Conservation (phyloP, 1,140 invertebrate species). For the Caenorhabditis latens region DNA sequence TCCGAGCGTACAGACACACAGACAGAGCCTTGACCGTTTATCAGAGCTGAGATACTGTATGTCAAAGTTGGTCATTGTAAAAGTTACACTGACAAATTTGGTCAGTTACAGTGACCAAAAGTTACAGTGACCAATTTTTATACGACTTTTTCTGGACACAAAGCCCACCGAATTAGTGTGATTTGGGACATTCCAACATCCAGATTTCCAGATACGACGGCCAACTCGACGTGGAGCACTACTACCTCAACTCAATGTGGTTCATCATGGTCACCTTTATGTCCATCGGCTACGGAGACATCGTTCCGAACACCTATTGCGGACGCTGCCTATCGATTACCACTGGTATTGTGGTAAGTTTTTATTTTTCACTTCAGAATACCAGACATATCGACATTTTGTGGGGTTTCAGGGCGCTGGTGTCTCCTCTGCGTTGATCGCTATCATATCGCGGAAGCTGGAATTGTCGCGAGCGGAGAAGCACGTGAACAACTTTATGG, state of each 20-base stretch:
- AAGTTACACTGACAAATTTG: too few species aligned
- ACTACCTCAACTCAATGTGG: slow-evolving; percentile 81
- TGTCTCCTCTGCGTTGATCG: slow-evolving; percentile 76
- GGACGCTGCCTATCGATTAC: slow-evolving; percentile 74
- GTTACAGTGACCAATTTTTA: too few species aligned
- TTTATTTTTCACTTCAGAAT: too few species aligned
- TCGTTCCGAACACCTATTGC: slow-evolving; percentile 75
- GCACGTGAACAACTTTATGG: slow-evolving; percentile 78
- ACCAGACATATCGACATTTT: too few species aligned
- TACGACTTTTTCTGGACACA: too few species aligned
- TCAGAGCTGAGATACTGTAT: too few species aligned
- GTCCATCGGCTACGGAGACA: slow-evolving; percentile 77
- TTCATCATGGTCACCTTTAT: slow-evolving; percentile 79
- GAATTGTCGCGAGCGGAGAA: slow-evolving; percentile 77
- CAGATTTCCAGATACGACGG: slow-evolving; percentile 64
- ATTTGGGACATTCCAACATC: background rate
- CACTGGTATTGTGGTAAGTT: slow-evolving; percentile 77
- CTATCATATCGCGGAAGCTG: slow-evolving; percentile 77
- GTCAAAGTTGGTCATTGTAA: too few species aligned
- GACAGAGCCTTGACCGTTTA: too few species aligned
- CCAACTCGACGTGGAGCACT: slow-evolving; percentile 77
- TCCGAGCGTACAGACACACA: too few species aligned
- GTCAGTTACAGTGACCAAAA: too few species aligned
- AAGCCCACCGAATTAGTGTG: background rate
- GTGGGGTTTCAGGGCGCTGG: slow-evolving; percentile 71